Conservation (phyloP, 1,140 invertebrate genomes). For the Temnothorax curvispinosus region DNA sequence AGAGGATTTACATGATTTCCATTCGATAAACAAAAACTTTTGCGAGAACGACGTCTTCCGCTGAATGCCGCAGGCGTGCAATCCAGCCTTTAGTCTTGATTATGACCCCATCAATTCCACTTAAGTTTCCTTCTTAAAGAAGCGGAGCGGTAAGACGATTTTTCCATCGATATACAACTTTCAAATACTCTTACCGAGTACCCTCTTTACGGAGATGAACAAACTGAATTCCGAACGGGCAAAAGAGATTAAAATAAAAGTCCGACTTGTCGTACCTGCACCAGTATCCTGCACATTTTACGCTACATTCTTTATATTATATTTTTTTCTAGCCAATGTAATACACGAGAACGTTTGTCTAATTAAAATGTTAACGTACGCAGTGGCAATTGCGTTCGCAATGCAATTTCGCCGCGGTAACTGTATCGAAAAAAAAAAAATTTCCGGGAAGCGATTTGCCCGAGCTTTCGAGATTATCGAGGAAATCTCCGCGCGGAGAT, state of each 20-base stretch:
- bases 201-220: not conserved
- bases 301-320: not conserved
- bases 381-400: not conserved
- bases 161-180: not conserved
- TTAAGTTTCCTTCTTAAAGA: not conserved
- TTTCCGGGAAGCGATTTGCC: conserved; percentile 3
- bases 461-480: conserved; percentile 3
- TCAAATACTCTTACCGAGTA: not conserved
- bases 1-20: not conserved
- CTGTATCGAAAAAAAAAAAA: conserved; percentile 1
- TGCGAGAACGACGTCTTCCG: not conserved
- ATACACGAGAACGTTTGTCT: not conserved
- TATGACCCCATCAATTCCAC: not conserved
- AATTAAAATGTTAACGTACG: not conserved
- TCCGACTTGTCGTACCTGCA: not conserved
- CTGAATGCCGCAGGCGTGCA: not conserved
- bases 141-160: not conserved
- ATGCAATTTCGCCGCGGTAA: not conserved
- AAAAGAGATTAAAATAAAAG: not conserved
- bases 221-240: not conserved
- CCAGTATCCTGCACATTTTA: not conserved
- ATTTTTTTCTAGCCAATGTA: not conserved
- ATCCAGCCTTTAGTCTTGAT: not conserved
- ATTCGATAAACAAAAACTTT: conserved; percentile 5
- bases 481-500: conserved; percentile 14